These are phyloP conservation scores for Scaeva pyrastri DNA, from an alignment of 2,888 invertebrate species.

Conservation along the genomic window DNA sequence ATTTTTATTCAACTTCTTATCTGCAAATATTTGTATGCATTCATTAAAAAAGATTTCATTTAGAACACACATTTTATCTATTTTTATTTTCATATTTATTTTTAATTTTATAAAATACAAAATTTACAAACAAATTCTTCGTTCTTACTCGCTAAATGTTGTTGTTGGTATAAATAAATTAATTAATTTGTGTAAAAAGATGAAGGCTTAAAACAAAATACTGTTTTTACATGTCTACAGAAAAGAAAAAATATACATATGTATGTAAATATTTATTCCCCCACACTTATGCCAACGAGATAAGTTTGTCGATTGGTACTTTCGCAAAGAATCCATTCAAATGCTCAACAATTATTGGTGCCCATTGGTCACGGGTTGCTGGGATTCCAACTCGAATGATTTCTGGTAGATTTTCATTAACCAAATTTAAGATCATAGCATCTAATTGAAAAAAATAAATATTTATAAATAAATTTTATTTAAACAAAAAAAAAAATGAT, in stretches of 20 bases:
- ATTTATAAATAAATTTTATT: not conserved
- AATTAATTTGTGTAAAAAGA: constrained; percentile 57
- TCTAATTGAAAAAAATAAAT: constrained; percentile 76
- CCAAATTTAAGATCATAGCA: constrained; percentile 83
- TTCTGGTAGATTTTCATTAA: constrained; percentile 86
- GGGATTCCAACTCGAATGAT: constrained; percentile 85
- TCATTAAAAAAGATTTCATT: too few species aligned
- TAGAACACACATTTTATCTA: too few species aligned
- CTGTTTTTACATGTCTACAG: constrained; percentile 45
- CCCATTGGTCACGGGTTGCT: constrained; percentile 82
- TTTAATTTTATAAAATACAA: not conserved
- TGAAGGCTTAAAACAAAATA: constrained; percentile 68
- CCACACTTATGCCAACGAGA: constrained; percentile 68
- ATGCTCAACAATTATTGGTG: constrained; percentile 82
- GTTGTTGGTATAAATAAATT: constrained; percentile 67
- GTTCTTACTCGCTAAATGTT: constrained; percentile 51
- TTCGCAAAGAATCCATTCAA: constrained; percentile 82
- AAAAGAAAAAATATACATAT: not conserved
- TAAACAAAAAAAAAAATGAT: not conserved
- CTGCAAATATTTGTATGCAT: too few species aligned
- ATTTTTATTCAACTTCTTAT: too few species aligned
- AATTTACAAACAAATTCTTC: constrained; percentile 1
- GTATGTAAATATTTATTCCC: not conserved
- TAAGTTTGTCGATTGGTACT: constrained; percentile 82
- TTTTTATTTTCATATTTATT: too few species aligned